phyloP scores from a whole-genome alignment of 2,113 vertebrate genomes.

The Psilopsiagon aymara region DNA sequence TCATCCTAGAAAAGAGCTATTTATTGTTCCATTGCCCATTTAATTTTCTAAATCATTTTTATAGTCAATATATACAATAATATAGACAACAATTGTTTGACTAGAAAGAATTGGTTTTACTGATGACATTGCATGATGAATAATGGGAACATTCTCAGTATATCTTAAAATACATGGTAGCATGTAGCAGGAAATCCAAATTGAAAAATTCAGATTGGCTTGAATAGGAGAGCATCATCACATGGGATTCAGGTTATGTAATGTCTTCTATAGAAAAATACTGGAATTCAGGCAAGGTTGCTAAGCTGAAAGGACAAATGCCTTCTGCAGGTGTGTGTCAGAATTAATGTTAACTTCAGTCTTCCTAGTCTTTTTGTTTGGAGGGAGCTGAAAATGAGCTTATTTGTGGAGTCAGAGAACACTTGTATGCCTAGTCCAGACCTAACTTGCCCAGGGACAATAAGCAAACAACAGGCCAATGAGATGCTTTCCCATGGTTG shows the following conservation, averaged over 20 bases:
- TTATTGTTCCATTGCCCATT: background rate
- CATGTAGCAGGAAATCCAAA: background rate
- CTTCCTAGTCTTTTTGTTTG: background rate
- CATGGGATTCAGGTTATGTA: background rate
- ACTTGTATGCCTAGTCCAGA: background rate
- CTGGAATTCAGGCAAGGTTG: background rate
- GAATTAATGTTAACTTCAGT: background rate
- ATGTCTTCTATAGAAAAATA: background rate
- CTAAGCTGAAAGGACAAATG: background rate
- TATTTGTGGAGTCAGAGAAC: background rate
- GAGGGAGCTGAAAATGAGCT: background rate
- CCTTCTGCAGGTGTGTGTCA: background rate
- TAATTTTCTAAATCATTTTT: background rate
- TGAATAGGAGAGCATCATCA: background rate
- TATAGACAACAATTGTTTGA: background rate
- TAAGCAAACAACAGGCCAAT: background rate
- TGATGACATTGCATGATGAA: background rate
- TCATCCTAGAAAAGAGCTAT: background rate
- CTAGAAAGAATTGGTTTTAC: background rate
- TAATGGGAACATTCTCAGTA: background rate
- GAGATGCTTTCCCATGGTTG: accelerated
- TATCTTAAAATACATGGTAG: background rate
- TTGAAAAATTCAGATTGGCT: background rate
- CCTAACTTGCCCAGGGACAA: background rate
- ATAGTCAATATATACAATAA: background rate